Base-by-base conservation (phyloP, 2,113 vertebrate genomes). In the Trochalopteron elliotii region DNA sequence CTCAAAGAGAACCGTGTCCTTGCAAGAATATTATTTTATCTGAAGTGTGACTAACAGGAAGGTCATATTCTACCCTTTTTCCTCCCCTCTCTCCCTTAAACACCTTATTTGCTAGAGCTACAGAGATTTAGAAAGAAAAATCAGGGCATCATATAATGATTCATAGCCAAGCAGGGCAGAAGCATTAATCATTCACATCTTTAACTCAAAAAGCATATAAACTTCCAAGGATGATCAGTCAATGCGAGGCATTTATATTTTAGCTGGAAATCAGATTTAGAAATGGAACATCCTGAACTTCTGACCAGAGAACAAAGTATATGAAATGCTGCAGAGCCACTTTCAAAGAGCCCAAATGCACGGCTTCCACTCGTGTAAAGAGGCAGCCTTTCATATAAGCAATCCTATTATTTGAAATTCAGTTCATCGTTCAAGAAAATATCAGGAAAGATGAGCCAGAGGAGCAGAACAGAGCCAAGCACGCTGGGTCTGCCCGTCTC, bases 181-280 rank as follows among this genome's bases (percentile, higher is more conserved):
- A 84, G 18, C 53, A 93, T 96, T 95, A 94, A 95, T 95, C 96
- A 83, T 90, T 93, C 80, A 77, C 83, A 87, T 87, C 63, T 80
- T 94, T 89, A 96, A 85, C 72, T 94, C 70, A 63, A 94, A 93
- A 90, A 87, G 31, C 82, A 94, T 45, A 80, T 55, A 75, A 87
- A 80, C 52, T 93, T 93, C 71, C 91, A 95, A 94, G 85, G 79
- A 90, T 93, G 87, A 91, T 83, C 89, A 85, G 70, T 86, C 64
- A 77, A 28, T 47, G 63, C 31, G 5, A 71, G 1, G 0, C 83
- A n/a, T 72, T 93, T 87, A 56, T 87, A 89, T 92, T 92, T 87
- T 37, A 94, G 44, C 57, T 74, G 7, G 49, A 93, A 89, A 96
- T 70, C 76, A 82, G 64, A 83, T 87, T 90, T 70, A 63, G 78